A percentile compares a stretch with the other conserved stretches of the same genome.
These are phyloP conservation scores for Pipistrellus kuhlii DNA, from an alignment of 2,797 vertebrate species.

Conservation along the genomic window DNA sequence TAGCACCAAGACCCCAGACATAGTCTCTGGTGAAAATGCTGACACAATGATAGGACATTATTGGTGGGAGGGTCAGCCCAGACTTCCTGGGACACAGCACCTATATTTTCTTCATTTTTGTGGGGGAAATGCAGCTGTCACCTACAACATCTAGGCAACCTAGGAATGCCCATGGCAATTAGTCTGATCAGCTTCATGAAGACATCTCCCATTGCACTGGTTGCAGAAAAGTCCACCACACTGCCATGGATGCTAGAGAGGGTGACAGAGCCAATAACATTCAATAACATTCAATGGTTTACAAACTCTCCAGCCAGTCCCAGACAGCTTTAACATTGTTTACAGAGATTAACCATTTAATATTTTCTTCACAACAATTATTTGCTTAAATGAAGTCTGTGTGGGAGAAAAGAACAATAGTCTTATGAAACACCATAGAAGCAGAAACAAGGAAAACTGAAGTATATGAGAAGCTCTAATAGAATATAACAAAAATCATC, in stretches of 20 bases:
- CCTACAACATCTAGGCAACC: background rate
- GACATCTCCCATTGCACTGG: background rate
- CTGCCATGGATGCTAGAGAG: background rate
- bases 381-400: slow-evolving; percentile 18
- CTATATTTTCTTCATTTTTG: background rate
- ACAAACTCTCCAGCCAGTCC: background rate
- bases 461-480: background rate
- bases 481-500: background rate
- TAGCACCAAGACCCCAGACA: background rate
- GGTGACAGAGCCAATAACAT: background rate
- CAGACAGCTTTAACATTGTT: background rate
- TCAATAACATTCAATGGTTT: background rate
- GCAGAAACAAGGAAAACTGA: slow-evolving; percentile 18
- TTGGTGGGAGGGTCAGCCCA: background rate
- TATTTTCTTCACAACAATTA: slow-evolving; percentile 3
- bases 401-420: slow-evolving; percentile 28
- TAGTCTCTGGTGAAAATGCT: background rate
- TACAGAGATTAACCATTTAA: background rate
- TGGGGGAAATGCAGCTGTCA: background rate
- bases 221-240: background rate
- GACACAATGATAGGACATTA: background rate
- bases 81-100: background rate
- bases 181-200: background rate
- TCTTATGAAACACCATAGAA: background rate
- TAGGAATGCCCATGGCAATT: background rate